A percentile compares a stretch with the other conserved stretches of the same genome.
These are phyloP conservation scores for Turritopsis rubra DNA, from an alignment of 30 jellyfish, hydroid and myxozoan species.

Conservation along the genomic window DNA sequence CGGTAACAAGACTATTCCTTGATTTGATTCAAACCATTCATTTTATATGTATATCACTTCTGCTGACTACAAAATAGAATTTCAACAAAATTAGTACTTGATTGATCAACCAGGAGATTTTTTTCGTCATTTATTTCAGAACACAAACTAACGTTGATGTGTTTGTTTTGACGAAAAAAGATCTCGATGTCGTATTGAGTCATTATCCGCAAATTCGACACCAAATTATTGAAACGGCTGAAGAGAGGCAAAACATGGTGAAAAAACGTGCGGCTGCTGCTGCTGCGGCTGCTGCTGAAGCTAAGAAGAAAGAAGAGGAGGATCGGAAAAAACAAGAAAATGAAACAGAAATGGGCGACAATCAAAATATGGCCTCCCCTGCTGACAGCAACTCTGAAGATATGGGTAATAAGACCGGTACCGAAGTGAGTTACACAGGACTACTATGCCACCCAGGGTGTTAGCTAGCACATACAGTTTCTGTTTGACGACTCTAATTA, in stretches of 20 bases:
- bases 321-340: constrained; percentile 27
- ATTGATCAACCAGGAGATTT: background rate
- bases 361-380: background rate
- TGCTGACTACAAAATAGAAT: too few relatives aligned
- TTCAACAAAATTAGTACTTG: background rate
- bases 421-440: background rate
- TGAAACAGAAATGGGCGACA: background rate
- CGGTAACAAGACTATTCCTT: constrained; percentile 33
- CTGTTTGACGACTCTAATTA: too few relatives aligned
- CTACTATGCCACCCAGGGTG: background rate
- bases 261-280: constrained; percentile 32
- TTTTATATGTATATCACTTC: too few relatives aligned
- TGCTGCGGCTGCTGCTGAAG: constrained; percentile 15
- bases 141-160: constrained; percentile 60
- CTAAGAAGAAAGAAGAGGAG: constrained; percentile 25
- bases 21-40: background rate
- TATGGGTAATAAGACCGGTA: background rate
- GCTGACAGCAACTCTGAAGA: background rate
- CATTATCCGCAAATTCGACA: constrained; percentile 51
- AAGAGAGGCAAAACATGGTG: constrained; percentile 35
- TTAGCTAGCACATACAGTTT: background rate
- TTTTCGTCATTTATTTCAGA: constrained; percentile 22
- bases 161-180: constrained; percentile 51
- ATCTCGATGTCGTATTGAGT: constrained; percentile 51
- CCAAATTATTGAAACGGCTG: constrained; percentile 34